Evolutionary conservation across 2,888 invertebrate genomes (phyloP), one percentile per base, ranked within the genome.

Genomic region (Tenthredo scrophulariae): DNA sequence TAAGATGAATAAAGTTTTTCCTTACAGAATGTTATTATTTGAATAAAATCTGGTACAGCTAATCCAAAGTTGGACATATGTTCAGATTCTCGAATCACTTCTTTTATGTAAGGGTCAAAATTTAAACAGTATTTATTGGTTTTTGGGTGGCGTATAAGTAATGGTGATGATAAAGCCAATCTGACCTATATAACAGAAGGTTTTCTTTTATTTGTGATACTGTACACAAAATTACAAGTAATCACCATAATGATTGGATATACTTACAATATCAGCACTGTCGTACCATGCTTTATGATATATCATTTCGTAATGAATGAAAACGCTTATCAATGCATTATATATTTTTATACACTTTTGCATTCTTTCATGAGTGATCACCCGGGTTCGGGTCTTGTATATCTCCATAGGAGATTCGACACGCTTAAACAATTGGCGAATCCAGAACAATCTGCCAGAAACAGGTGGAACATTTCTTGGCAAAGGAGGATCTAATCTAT

Each of bases 261-360:
- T 1, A 88, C 94, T 93, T 91, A 97, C 96, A 94, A 97, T 96
- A 83, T 96, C 96, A 37, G 96, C 96, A 91, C 97, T 96, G 90
- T 96, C 95, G 86, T 94, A 95, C 98, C 98, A 98, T 0, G 97
- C 97, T 88, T 95, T 95, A 90, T 98, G 97, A 92, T 97, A 97
- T 85, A 97, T 96, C 89, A 97, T 95, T 93, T 98, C 98, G 90
- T 96, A 98, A 91, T 97, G 97, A 22, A 97, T 95, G 86, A 98
- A 96, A 3, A 97, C 97, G 86, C 96, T 96, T 46, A 96, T 95
- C 93, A 98, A 94, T 1, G 96, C 96, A 91, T 98, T 98, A 91
- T 96, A 98, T 83, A 97, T 94, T 89, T 97, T 97, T 80, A 97
- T 96, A 82, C 96, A 96, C 84, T 96, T 95, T 91, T 97, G 97